Base-by-base conservation (phyloP, 2,797 vertebrate species). In the Hoplostethus atlanticus region DNA sequence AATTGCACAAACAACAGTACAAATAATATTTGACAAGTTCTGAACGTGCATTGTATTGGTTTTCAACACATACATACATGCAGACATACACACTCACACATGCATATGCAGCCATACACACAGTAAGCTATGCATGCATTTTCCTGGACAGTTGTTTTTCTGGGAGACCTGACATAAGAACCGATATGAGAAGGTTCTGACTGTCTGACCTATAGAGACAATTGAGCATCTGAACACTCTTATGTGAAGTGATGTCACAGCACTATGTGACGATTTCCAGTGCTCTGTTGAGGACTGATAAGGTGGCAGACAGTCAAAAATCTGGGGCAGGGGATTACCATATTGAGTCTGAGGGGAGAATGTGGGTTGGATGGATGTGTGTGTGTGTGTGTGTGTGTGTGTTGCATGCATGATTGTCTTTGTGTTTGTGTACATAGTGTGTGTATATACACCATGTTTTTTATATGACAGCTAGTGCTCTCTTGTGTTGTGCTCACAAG, bases 201-300 rank as follows among this genome's bases (percentile, higher is more conserved):
- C 67, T 79, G 9, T 83, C 63, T 91, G 91, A 90, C 90, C 89
- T 86, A 60, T 86, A 77, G 30, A 61, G 71, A 74, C 73, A 71
- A 82, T 70, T 66, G 44, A 67, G 58, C 57, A 57, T 89, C 77
- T 75, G 59, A 87, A 71, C 68, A 62, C 12, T 65, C 50, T 30
- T 77, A 48, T 73, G 68, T 65, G 71, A 81, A 61, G 58, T 65
- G 53, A 82, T 83, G 83, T 81, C 72, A 73, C 79, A 83, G 68
- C 52, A 40, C 40, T n/a, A 80, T 76, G 77, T 73, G 73, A 85
- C 1, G 21, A 52, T 68, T 86, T 74, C 73, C 84, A 83, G 55
- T 4, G 34, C 63, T 86, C 83, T 84, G 87, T 64, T 21, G 44
- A 74, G 58, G 40, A 70, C 83, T 83, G 88, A 86, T 89, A 84